Evolutionary conservation across 1,140 invertebrate species (phyloP).

Genomic region (Panagrolaimus sp.): DNA sequence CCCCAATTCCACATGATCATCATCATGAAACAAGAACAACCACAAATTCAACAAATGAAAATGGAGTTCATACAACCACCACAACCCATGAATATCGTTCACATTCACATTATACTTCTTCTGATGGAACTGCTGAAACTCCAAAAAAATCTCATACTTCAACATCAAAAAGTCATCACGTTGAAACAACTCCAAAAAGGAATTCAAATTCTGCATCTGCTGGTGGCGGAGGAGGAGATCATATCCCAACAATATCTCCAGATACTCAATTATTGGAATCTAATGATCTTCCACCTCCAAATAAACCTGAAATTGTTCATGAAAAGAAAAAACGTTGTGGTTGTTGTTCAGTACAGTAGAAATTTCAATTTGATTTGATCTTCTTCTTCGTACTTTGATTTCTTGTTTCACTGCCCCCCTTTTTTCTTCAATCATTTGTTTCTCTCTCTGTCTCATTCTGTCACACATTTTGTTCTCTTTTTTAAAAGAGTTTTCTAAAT

Average conservation of each 20-base stretch:
- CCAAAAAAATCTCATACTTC: too few species aligned
- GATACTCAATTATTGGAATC: constrained; percentile 7
- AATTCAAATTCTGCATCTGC: too few species aligned
- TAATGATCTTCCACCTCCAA: constrained; percentile 35
- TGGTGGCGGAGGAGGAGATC: too few species aligned
- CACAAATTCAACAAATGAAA: background rate
- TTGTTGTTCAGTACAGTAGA: constrained; percentile 32
- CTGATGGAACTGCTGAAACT: background rate
- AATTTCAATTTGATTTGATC: background rate
- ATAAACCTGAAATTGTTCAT: constrained; percentile 41
- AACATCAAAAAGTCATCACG: too few species aligned
- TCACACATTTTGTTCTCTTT: background rate
- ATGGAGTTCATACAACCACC: constrained; percentile 13
- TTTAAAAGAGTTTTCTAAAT: background rate
- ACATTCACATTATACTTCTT: constrained; percentile 1
- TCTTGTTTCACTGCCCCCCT: too few species aligned
- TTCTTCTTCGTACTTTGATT: too few species aligned
- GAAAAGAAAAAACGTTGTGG: constrained; percentile 45
- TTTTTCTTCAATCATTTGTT: too few species aligned
- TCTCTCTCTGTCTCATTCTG: background rate
- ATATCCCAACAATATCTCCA: background rate
- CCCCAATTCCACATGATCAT: constrained; percentile 38
- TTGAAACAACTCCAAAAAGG: too few species aligned
- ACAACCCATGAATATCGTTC: constrained; percentile 19
- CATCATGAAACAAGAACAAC: constrained; percentile 20